Evolutionary conservation across 2,113 vertebrate genomes (phyloP).

Genomic region (Haemorhous mexicanus): DNA sequence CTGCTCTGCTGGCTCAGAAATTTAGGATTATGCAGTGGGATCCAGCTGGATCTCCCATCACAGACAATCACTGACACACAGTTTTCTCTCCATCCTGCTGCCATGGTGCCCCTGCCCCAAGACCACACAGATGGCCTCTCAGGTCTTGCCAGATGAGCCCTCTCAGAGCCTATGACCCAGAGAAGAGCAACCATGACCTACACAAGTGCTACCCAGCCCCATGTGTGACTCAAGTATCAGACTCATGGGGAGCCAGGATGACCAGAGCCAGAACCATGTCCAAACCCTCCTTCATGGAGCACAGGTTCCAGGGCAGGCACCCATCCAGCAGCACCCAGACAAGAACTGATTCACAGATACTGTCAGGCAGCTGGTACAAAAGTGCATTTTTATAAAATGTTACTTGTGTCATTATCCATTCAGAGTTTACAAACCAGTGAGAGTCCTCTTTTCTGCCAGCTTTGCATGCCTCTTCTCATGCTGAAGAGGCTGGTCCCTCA

Average conservation of each 20-base stretch:
- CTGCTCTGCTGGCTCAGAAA: not conserved
- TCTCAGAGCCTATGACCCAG: not conserved
- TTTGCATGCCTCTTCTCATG: not conserved
- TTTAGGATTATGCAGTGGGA: not conserved
- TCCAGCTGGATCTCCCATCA: not conserved
- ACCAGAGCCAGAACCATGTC: not conserved
- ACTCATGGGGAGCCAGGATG: not conserved
- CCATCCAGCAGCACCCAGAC: not conserved
- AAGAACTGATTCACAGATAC: not conserved
- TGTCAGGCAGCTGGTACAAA: not conserved
- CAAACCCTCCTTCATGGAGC: not conserved
- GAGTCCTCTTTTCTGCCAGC: not conserved
- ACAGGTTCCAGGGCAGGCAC: not conserved
- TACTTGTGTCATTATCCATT: not conserved
- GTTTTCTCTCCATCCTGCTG: not conserved
- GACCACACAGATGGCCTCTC: not conserved
- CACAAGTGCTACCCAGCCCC: not conserved
- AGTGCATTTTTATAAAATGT: not conserved
- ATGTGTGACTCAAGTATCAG: accelerated
- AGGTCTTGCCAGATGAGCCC: not conserved
- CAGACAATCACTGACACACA: not conserved
- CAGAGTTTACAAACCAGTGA: not conserved
- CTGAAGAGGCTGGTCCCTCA: not conserved
- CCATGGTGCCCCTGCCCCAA: accelerated
- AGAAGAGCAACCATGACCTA: not conserved